Percentiles rank a stretch among this genome's conserved stretches.
Evolutionary conservation across 1,140 invertebrate genomes (phyloP).

Genomic region (Elymnias hypermnestra): DNA sequence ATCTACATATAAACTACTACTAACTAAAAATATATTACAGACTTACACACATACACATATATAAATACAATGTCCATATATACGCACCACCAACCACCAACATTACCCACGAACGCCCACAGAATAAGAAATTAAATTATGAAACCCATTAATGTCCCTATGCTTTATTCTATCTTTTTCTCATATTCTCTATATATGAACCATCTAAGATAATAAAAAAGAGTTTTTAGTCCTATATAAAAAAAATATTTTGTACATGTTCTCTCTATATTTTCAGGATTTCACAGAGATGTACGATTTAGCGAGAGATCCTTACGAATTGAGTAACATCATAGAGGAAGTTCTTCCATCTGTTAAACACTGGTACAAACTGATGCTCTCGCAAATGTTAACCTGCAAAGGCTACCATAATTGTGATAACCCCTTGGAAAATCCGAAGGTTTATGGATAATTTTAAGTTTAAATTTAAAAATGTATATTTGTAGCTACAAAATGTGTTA

Average conservation of each 20-base stretch:
- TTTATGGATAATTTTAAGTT: slow-evolving; percentile 16
- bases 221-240: too few relatives aligned
- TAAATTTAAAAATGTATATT: too few relatives aligned
- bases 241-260: not conserved
- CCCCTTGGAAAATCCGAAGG: slow-evolving; percentile 29
- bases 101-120: too few relatives aligned
- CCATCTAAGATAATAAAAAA: too few relatives aligned
- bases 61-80: too few relatives aligned
- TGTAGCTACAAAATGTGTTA: too few relatives aligned
- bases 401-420: slow-evolving; percentile 43
- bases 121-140: not conserved
- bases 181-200: too few relatives aligned
- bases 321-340: slow-evolving; percentile 78
- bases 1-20: too few relatives aligned
- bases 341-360: slow-evolving; percentile 65
- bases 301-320: slow-evolving; percentile 80
- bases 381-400: slow-evolving; percentile 60
- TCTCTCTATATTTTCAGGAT: slow-evolving; percentile 72
- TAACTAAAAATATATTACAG: too few relatives aligned
- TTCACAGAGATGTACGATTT: slow-evolving; percentile 86
- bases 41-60: too few relatives aligned
- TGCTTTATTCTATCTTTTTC: too few relatives aligned
- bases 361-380: slow-evolving; percentile 64
- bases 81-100: too few relatives aligned
- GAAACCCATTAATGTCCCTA: not conserved